Conservation (phyloP, 2,113 vertebrate genomes). For the Oreamnos americanus region DNA sequence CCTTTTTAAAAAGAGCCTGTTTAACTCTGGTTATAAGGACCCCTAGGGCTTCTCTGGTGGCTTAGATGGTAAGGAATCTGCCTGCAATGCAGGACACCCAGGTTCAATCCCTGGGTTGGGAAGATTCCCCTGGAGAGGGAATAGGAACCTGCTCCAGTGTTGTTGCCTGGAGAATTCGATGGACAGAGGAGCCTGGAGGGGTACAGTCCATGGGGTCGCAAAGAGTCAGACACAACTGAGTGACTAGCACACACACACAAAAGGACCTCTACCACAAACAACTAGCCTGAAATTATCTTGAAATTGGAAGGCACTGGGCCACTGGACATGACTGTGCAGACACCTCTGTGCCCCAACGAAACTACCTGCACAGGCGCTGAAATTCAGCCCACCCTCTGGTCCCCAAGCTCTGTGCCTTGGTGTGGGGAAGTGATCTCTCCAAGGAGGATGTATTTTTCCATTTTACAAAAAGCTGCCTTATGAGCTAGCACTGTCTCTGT, state of each 20-base stretch:
- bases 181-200: not conserved
- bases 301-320: not conserved
- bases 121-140: not conserved
- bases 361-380: too few relatives aligned
- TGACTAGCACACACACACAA: not conserved
- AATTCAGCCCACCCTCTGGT: not conserved
- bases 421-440: not conserved
- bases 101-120: not conserved
- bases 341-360: not conserved
- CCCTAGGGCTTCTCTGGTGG: not conserved
- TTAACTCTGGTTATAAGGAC: not conserved
- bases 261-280: not conserved
- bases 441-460: not conserved
- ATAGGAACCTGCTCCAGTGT: not conserved
- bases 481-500: not conserved
- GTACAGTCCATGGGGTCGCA: not conserved
- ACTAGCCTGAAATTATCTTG: not conserved
- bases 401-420: not conserved
- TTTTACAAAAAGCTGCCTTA: not conserved
- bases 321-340: not conserved
- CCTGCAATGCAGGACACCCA: not conserved
- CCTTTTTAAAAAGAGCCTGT: not conserved
- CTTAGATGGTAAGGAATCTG: not conserved
- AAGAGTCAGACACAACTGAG: not conserved
- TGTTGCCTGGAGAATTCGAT: not conserved